Percentiles rank a stretch among this genome's conserved stretches.
phyloP scores from a whole-genome alignment of 2,888 invertebrate genomes.

The Melipona bicolor region DNA sequence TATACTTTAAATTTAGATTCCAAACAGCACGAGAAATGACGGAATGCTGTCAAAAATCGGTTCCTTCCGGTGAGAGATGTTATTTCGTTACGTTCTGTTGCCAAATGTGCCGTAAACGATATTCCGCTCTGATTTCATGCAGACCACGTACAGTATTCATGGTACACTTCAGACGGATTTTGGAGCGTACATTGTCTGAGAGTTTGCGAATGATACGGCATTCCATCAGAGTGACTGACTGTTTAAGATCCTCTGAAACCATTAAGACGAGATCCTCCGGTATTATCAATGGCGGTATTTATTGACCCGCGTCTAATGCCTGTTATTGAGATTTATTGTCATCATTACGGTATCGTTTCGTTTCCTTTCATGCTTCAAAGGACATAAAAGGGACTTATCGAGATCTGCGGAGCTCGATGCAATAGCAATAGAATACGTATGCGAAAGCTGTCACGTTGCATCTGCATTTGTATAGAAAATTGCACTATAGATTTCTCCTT shows the following conservation, averaged over 20 bases:
- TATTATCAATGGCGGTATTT: background rate
- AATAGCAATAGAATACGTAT: background rate
- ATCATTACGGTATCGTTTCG: background rate
- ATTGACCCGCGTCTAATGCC: background rate
- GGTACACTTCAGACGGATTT: slow-evolving; percentile 42
- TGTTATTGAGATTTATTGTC: background rate
- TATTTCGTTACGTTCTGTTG: slow-evolving; percentile 49
- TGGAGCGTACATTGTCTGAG: background rate
- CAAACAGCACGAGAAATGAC: background rate
- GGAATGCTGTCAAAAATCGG: background rate
- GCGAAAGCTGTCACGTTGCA: background rate
- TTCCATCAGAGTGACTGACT: slow-evolving; percentile 6
- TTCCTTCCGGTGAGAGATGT: background rate
- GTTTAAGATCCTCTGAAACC: background rate
- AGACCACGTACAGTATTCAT: slow-evolving; percentile 57
- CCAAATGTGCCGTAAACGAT: slow-evolving; percentile 58
- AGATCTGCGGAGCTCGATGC: background rate
- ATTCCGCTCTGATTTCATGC: slow-evolving; percentile 39
- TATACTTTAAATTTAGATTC: background rate
- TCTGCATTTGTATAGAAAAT: background rate
- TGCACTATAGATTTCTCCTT: background rate
- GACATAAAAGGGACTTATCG: no score
- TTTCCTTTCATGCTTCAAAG: no score
- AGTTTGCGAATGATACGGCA: slow-evolving; percentile 28
- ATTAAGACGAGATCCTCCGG: background rate